Base-by-base conservation (phyloP, 2,888 invertebrate species). In the Agriopis marginaria region DNA sequence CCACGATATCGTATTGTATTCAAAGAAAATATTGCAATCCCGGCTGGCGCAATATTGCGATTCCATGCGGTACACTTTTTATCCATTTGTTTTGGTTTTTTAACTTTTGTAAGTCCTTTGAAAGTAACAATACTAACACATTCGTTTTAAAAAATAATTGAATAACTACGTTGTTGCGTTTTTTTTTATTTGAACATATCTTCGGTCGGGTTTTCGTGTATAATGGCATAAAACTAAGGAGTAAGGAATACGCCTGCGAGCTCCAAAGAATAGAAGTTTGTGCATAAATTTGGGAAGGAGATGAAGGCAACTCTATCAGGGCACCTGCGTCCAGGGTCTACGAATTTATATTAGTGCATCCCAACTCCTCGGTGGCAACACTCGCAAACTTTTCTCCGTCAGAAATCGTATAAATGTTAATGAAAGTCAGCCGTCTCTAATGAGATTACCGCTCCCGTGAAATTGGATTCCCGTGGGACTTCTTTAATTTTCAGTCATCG, bases 401-500 rank as follows among this genome's bases (percentile, higher is more conserved):
- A 84, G 88, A 91, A 89, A 90, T 91, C 90, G 86, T 89, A 92
- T 92, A 92, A 93, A 93, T 91, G 90, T 89, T 93, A 93, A 93
- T 93, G 92, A 93, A 93, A 89, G 88, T 87, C 89, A 92, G 91
- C 86, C 89, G 87, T 86, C 86, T 84, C 89, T 93, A 93, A 93
- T 91, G 89, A 92, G 91, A 92, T 94, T 94, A 93, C 88, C 85
- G 88, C 84, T 89, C 84, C 89, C 87, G 89, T 90, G 88, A 91
- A 92, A 93, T 93, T 93, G 90, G 89, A 91, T 91, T 89, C 89
- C 79, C 89, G 86, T 85, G 87, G 84, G 90, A 91, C 89, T 92
- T 91, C 92, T 92, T 93, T 89, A 92, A 92, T 92, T 92, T 92
- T 88, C 91, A 91, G 87, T 88, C 89, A 87, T 86, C 86, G 86